Conservation (phyloP, 2,888 invertebrate species). For the Eupithecia abbreviata region DNA sequence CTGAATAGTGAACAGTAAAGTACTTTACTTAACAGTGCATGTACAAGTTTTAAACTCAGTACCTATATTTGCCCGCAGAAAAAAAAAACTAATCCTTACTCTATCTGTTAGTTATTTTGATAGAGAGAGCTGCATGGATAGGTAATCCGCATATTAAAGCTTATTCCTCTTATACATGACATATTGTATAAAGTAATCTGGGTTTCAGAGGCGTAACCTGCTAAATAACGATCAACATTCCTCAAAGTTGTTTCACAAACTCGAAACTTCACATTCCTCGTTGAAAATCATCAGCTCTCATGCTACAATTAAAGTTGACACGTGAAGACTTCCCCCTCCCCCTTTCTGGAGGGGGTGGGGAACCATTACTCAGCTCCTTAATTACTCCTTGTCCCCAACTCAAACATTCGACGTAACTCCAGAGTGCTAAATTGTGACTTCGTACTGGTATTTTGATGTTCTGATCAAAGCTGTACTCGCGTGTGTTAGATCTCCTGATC, state of each 20-base stretch:
- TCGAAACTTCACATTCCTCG: not conserved
- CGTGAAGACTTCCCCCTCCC: conserved; percentile 18
- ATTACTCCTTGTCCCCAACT: conserved; percentile 50
- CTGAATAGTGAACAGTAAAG: too few species aligned
- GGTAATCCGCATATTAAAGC: not conserved
- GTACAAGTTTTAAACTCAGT: too few species aligned
- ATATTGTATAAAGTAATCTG: not conserved
- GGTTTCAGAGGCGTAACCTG: not conserved
- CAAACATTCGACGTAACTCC: conserved; percentile 46
- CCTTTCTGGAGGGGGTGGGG: conserved; percentile 13
- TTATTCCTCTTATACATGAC: not conserved
- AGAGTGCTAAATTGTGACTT: conserved; percentile 9
- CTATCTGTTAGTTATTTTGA: too few species aligned
- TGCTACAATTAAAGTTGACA: conserved; percentile 20
- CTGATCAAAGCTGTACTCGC: not conserved
- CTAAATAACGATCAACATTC: not conserved
- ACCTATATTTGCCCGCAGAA: too few species aligned
- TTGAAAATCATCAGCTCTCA: conserved; percentile 9
- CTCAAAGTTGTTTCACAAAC: not conserved
- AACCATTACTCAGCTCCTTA: conserved; percentile 48
- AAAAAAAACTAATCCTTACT: too few species aligned
- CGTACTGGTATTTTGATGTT: conserved; percentile 48
- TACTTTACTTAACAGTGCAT: too few species aligned
- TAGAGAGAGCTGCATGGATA: too few species aligned
- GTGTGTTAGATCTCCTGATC: not conserved